A percentile compares a stretch with the other conserved stretches of the same genome.
Conservation (phyloP, 2,888 invertebrate species). For the Spodoptera exigua region DNA sequence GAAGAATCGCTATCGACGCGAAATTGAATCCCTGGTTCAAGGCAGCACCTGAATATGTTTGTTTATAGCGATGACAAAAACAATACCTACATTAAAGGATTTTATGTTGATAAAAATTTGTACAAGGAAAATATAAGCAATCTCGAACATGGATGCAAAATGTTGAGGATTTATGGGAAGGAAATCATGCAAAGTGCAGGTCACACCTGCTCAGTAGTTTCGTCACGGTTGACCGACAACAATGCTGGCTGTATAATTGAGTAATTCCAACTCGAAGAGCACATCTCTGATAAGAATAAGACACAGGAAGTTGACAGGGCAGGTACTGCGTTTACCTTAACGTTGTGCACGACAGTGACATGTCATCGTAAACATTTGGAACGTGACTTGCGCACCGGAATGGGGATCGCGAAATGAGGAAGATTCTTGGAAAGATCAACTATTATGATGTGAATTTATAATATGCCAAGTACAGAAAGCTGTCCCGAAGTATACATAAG, state of each 20-base stretch:
- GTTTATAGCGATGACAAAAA: conserved; percentile 74
- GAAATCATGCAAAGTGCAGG: conserved; percentile 78
- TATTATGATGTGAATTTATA: conserved; percentile 25
- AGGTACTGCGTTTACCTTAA: conserved; percentile 44
- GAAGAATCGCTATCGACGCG: conserved; percentile 77
- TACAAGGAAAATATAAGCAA: conserved; percentile 47
- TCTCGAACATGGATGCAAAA: conserved; percentile 49
- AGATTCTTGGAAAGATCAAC: conserved; percentile 46
- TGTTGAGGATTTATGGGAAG: conserved; percentile 65
- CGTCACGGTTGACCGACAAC: conserved; percentile 81
- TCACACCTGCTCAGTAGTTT: conserved; percentile 80
- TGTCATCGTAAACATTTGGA: conserved; percentile 32
- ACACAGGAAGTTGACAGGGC: conserved; percentile 73
- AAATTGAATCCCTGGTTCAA: conserved; percentile 84
- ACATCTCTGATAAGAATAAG: conserved; percentile 82
- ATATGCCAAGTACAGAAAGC: conserved; percentile 25
- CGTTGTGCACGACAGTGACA: conserved; percentile 33
- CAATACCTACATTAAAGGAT: conserved; percentile 59
- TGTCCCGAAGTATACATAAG: conserved; percentile 13
- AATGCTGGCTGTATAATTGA: conserved; percentile 82
- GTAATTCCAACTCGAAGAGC: conserved; percentile 78
- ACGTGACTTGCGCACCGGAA: conserved; percentile 47
- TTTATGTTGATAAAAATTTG: conserved; percentile 52
- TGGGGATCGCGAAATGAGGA: conserved; percentile 35
- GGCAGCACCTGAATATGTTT: conserved; percentile 71